A percentile compares a stretch with the other conserved stretches of the same genome.
These are phyloP conservation scores for Ochropleura leucogaster DNA, from an alignment of 2,888 invertebrate species.

Conservation along the genomic window DNA sequence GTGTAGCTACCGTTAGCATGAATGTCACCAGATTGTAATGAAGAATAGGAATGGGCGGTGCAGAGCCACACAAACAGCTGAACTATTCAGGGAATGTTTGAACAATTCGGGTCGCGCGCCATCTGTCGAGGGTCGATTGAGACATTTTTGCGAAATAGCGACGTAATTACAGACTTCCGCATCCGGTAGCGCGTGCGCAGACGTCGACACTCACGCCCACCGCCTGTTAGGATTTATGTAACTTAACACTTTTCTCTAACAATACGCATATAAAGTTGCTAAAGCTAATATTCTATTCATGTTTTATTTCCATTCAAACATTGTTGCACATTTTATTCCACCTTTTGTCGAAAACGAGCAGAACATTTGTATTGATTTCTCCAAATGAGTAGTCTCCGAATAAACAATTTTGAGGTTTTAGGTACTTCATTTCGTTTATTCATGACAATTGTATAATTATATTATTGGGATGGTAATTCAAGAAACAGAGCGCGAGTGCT, in stretches of 20 bases:
- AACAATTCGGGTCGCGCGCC: conserved; percentile 83
- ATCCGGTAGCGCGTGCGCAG: conserved; percentile 88
- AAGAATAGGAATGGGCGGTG: conserved; percentile 78
- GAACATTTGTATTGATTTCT: conserved; percentile 23
- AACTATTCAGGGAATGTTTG: conserved; percentile 84
- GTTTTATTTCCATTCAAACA: conserved; percentile 31
- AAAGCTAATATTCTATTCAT: conserved; percentile 44
- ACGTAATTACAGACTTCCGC: conserved; percentile 88
- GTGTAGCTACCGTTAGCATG: conserved; percentile 23
- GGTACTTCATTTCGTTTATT: conserved; percentile 27
- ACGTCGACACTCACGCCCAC: conserved; percentile 82
- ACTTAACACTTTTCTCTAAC: conserved; percentile 77
- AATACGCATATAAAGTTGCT: conserved; percentile 58
- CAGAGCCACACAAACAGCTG: conserved; percentile 80
- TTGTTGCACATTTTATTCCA: conserved; percentile 46
- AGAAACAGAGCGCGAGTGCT: conserved; percentile 15
- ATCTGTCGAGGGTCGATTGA: conserved; percentile 87
- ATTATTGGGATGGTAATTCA: conserved; percentile 30
- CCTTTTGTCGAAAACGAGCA: not conserved
- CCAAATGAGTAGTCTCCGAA: conserved; percentile 2
- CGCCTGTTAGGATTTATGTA: conserved; percentile 76
- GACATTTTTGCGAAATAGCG: conserved; percentile 89
- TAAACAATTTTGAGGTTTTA: conserved; percentile 13
- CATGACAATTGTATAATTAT: conserved; percentile 31
- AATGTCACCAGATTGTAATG: conserved; percentile 45